Percentiles rank a stretch among this genome's conserved stretches.
Conservation (phyloP, 30 jellyfish, hydroid and myxozoan genomes). For the Turritopsis rubra region DNA sequence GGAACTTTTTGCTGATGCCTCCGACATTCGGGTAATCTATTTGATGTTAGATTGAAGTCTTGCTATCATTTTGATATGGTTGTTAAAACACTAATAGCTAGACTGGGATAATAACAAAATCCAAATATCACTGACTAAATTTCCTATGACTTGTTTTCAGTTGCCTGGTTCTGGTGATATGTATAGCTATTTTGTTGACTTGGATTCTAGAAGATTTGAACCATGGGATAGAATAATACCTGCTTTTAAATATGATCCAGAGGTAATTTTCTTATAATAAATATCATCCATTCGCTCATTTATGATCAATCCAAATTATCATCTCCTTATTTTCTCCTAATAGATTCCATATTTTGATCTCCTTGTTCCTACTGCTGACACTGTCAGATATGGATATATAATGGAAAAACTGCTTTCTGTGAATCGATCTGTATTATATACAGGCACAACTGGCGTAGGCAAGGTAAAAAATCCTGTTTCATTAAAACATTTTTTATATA, state of each 20-base stretch:
- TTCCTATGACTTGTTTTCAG: background rate
- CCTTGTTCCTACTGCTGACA: constrained; percentile 83
- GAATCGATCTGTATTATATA: constrained; percentile 57
- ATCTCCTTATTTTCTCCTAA: background rate
- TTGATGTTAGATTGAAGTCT: background rate
- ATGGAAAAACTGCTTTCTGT: constrained; percentile 81
- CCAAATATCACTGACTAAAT: background rate
- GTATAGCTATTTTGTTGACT: constrained; percentile 74
- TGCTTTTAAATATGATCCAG: constrained; percentile 68
- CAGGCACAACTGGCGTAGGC: constrained; percentile 96
- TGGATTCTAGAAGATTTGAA: constrained; percentile 75
- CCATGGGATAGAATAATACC: constrained; percentile 96
- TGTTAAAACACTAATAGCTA: background rate
- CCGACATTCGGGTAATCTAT: constrained; percentile 59
- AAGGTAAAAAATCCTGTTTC: constrained; percentile 44
- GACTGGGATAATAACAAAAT: too few species aligned
- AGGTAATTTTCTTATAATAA: constrained; percentile 27
- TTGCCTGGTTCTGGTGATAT: constrained; percentile 89
- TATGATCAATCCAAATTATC: too few species aligned
- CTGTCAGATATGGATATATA: constrained; percentile 78
- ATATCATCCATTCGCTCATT: background rate
- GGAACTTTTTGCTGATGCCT: constrained; percentile 73
- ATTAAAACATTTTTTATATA: background rate
- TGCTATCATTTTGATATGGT: background rate
- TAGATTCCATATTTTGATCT: constrained; percentile 80